Percentiles rank a stretch among this genome's conserved stretches.
Evolutionary conservation across 2,797 vertebrate species (phyloP).

Genomic region (Chloroceryle amazona): DNA sequence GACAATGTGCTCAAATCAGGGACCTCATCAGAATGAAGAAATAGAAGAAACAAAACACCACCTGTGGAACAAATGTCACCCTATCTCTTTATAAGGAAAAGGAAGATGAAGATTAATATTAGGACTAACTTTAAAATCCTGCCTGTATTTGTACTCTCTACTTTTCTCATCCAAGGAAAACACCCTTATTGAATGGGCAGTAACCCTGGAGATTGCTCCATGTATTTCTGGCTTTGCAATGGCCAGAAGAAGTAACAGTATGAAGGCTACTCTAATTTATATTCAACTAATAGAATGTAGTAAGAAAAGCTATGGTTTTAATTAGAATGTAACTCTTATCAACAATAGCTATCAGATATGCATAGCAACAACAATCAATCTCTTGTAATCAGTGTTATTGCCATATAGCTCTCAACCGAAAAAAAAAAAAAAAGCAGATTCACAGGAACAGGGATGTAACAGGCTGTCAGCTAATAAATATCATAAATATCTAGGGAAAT

Average conservation of each 20-base stretch:
- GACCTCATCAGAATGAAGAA: background rate
- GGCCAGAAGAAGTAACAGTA: background rate
- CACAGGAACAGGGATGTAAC: background rate
- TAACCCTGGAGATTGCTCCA: background rate
- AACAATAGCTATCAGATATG: background rate
- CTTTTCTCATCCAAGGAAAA: background rate
- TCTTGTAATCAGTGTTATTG: background rate
- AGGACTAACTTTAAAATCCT: background rate
- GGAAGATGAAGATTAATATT: background rate
- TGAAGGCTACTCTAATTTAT: background rate
- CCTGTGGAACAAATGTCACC: background rate
- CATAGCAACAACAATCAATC: background rate
- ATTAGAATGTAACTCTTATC: background rate
- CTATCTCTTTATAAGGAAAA: background rate
- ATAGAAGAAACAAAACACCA: background rate
- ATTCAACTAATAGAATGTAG: background rate
- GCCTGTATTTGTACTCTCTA: background rate
- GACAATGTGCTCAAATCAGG: background rate
- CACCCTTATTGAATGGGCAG: background rate
- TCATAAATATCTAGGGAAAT: background rate
- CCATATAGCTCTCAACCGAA: background rate
- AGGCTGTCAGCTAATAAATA: background rate
- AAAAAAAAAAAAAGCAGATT: background rate
- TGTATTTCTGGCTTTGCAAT: background rate
- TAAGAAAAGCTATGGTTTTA: background rate